These are phyloP conservation scores for Homalodisca vitripennis DNA, from an alignment of 1,140 invertebrate species.

Conservation along the genomic window DNA sequence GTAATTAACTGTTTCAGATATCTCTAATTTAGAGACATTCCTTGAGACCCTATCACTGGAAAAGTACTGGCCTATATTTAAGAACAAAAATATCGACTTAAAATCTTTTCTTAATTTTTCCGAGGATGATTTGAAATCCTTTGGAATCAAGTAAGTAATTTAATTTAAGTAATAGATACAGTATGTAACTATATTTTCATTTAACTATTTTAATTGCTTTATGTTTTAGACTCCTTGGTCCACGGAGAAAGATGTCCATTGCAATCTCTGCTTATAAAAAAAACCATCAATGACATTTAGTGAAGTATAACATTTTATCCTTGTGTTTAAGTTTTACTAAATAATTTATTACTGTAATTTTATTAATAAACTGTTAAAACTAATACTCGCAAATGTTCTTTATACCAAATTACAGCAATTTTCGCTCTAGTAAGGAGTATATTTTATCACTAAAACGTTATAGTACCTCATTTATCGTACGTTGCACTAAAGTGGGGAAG, in stretches of 20 bases:
- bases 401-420: too few relatives aligned
- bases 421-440: too few relatives aligned
- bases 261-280: conserved; percentile 19
- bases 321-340: too few relatives aligned
- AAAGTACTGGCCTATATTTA: conserved; percentile 30
- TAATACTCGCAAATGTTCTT: too few relatives aligned
- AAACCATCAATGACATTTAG: too few relatives aligned
- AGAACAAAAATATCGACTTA: conserved; percentile 11
- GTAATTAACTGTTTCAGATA: conserved; percentile 1
- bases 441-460: too few relatives aligned
- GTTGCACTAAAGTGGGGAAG: too few relatives aligned
- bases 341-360: too few relatives aligned
- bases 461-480: too few relatives aligned
- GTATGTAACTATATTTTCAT: background rate
- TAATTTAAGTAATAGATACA: background rate
- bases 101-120: conserved; percentile 22
- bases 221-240: conserved; percentile 32
- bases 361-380: too few relatives aligned
- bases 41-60: conserved; percentile 23
- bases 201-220: background rate
- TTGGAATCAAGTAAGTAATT: conserved; percentile 31
- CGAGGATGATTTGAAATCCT: conserved; percentile 31
- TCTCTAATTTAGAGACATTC: conserved; percentile 9
- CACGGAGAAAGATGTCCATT: conserved; percentile 30
- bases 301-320: too few relatives aligned